Evolutionary conservation across 2,113 vertebrate genomes (phyloP).

Genomic region (Corythornis madagascariensis): DNA sequence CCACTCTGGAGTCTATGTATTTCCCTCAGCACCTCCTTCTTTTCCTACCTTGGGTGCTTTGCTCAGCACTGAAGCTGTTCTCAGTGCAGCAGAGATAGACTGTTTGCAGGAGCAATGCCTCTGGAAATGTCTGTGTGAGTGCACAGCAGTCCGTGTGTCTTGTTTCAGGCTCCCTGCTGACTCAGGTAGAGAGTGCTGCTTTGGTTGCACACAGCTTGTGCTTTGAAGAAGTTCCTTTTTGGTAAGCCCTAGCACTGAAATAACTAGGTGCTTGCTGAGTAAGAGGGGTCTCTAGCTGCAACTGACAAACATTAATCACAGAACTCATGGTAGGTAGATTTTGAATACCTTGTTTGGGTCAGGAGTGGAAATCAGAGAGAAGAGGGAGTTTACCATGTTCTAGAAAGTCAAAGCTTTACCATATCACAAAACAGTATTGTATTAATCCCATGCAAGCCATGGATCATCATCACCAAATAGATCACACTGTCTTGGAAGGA

Average conservation of each 20-base stretch:
- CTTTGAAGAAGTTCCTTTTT: slow-evolving; percentile 19
- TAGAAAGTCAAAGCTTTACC: not conserved
- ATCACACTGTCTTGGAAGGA: not conserved
- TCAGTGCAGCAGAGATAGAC: not conserved
- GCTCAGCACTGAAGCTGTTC: not conserved
- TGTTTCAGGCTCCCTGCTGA: slow-evolving; percentile 55
- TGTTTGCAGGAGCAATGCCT: not conserved
- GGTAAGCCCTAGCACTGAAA: not conserved
- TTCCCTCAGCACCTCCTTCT: not conserved
- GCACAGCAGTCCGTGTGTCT: not conserved
- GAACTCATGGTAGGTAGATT: not conserved
- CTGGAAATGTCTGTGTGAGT: not conserved
- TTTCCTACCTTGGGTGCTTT: not conserved
- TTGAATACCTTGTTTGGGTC: not conserved
- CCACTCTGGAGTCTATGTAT: not conserved
- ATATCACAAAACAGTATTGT: not conserved
- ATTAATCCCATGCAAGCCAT: not conserved
- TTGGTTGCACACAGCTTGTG: not conserved
- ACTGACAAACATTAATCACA: not conserved
- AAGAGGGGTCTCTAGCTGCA: slow-evolving; percentile 3
- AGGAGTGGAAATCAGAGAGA: not conserved
- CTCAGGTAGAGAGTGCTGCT: slow-evolving; percentile 59
- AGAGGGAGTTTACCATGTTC: not conserved
- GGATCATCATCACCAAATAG: not conserved
- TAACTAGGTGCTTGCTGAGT: slow-evolving; percentile 21